Conservation (phyloP, 2,113 vertebrate genomes). For the Ciconia stormi region DNA sequence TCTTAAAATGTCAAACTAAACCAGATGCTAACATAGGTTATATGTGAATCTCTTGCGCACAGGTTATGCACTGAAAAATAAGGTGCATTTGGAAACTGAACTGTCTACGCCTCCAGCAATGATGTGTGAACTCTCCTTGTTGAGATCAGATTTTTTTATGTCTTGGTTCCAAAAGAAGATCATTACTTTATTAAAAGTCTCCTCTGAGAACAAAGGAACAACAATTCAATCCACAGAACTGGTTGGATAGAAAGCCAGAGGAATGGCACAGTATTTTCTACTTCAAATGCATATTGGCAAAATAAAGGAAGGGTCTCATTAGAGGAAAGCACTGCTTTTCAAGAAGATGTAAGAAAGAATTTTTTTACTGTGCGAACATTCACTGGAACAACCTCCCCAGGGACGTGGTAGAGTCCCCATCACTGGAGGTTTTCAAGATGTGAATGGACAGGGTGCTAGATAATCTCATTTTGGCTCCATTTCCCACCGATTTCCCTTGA, state of each 20-base stretch:
- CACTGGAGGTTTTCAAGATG: not conserved
- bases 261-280: not conserved
- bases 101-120: not conserved
- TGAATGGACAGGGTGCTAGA: not conserved
- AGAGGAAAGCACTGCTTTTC: not conserved
- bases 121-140: not conserved
- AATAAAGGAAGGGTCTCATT: not conserved
- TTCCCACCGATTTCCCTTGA: too few species aligned
- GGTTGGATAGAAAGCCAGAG: not conserved
- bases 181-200: not conserved
- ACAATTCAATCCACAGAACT: not conserved
- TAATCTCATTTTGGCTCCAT: not conserved
- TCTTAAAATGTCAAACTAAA: not conserved
- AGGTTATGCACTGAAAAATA: not conserved
- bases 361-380: not conserved
- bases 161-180: not conserved
- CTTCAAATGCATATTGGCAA: not conserved
- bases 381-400: not conserved
- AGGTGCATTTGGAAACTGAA: not conserved
- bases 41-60: not conserved
- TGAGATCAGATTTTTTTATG: not conserved
- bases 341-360: not conserved
- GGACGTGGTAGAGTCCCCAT: rapidly evolving
- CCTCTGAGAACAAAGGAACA: not conserved
- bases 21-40: not conserved